Conservation (phyloP, 2,113 vertebrate genomes). For the Climacteris rufus region DNA sequence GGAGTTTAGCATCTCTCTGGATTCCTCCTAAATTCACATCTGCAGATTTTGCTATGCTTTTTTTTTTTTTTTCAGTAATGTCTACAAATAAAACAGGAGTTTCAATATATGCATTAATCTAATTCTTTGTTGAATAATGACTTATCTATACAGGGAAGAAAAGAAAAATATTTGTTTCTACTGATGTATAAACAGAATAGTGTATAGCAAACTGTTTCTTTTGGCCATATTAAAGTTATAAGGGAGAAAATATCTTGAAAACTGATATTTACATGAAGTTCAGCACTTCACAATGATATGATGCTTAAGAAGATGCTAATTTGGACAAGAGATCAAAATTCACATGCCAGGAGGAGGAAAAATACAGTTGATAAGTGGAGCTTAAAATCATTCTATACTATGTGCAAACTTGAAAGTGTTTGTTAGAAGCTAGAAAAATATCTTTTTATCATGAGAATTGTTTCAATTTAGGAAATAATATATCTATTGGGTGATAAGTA, state of each 20-base stretch:
- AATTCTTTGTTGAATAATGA: background rate
- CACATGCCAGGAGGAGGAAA: background rate
- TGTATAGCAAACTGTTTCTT: background rate
- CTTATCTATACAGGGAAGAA: background rate
- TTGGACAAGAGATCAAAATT: background rate
- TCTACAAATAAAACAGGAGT: background rate
- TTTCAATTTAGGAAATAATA: background rate
- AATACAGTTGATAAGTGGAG: background rate
- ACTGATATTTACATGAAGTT: background rate
- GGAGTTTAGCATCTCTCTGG: background rate
- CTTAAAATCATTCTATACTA: background rate
- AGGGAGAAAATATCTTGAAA: background rate
- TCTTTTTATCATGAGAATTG: background rate
- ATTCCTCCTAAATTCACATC: background rate
- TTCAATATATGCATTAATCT: background rate
- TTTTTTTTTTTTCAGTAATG: background rate
- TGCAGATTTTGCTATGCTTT: background rate
- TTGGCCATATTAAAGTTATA: background rate
- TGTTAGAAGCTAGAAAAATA: background rate
- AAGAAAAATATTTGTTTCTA: background rate
- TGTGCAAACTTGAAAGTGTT: background rate
- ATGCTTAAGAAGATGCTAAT: accelerated
- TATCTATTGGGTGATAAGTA: background rate
- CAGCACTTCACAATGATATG: background rate
- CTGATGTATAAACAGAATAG: background rate